Base-by-base conservation (phyloP, 2,113 vertebrate genomes). In the Odocoileus virginianus region DNA sequence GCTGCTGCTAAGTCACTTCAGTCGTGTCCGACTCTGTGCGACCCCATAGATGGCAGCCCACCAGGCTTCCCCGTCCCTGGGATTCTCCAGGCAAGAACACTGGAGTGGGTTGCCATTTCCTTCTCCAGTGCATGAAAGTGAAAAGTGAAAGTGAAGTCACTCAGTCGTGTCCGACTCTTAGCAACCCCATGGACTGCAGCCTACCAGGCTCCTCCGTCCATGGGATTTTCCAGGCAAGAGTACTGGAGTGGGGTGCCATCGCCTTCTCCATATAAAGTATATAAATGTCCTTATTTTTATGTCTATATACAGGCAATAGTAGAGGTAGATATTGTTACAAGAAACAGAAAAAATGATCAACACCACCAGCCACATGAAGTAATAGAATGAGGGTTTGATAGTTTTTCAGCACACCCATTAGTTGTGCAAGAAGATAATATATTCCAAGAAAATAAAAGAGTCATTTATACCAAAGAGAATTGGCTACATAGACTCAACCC, bases 221-320 rank as follows among this genome's bases (percentile, higher is more conserved):
- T 50, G 47, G 47, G 47, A 50, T 50, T 14, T 13, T 50, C 12
- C 47, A 50, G 47, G 47, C 47, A 50, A 13, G 12, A 50, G 47
- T 3, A 50, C 47, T 50, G 12, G 47, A 50, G 47, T 50, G 47
- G 12, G 61, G 61, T 67, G 61, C 61, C 33, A 67, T n/a, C 19
- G 61, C 33, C 9, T 67, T 67, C 61, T 67, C 61, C 1, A 9
- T 87, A 67, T 47, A 83, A 92, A 64, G 52, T 83, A 45, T 60
- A 92, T 40, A 92, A 96, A 89, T 94, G 10, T 60, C 23, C 58
- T 95, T 90, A 82, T 96, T 92, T 97, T 40, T 60, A n/a, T 87
- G 60, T 95, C 21, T 84, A 79, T 50, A 90, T 17, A 94, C 2
- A 25, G 12, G 45, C 7, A 83, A 60, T 15, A 57, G 16, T 81